These are phyloP conservation scores for Melikaiella ostensackeni DNA, from an alignment of 2,888 invertebrate species.

Conservation along the genomic window DNA sequence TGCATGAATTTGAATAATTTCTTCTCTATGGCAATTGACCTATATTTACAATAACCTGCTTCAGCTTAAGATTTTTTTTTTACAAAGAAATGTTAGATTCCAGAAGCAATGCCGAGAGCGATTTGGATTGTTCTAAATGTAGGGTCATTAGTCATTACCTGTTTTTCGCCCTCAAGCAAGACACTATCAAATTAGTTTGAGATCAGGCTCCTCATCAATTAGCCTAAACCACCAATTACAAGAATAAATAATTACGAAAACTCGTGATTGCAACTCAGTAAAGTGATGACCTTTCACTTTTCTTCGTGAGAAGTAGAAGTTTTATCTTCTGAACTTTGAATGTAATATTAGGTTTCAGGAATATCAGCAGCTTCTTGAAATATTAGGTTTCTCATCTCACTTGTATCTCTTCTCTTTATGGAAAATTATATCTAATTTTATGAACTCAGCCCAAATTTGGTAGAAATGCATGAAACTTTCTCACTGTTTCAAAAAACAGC, in stretches of 20 bases:
- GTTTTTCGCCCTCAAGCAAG: not conserved
- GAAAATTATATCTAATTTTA: too few species aligned
- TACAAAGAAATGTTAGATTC: not conserved
- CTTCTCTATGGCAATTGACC: too few species aligned
- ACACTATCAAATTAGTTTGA: not conserved
- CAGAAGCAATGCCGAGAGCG: not conserved
- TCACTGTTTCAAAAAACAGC: too few species aligned
- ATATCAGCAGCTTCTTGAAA: not conserved
- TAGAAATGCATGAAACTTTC: too few species aligned
- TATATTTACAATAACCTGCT: too few species aligned
- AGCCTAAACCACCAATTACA: not conserved
- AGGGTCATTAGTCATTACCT: not conserved
- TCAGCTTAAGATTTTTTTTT: too few species aligned
- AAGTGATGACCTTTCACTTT: slow-evolving; percentile 24
- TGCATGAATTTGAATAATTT: too few species aligned
- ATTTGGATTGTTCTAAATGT: not conserved
- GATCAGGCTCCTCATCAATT: not conserved
- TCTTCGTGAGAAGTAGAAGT: not conserved
- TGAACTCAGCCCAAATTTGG: too few species aligned
- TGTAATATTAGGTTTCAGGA: not conserved
- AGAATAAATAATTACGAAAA: not conserved
- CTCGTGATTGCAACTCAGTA: not conserved
- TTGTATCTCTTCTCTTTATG: not conserved
- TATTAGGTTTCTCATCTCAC: not conserved
- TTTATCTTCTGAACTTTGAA: slow-evolving; percentile 16